Percentiles rank a stretch among this genome's conserved stretches.
These are phyloP conservation scores for Orthosia incerta DNA, from an alignment of 2,888 invertebrate genomes.

Conservation along the genomic window DNA sequence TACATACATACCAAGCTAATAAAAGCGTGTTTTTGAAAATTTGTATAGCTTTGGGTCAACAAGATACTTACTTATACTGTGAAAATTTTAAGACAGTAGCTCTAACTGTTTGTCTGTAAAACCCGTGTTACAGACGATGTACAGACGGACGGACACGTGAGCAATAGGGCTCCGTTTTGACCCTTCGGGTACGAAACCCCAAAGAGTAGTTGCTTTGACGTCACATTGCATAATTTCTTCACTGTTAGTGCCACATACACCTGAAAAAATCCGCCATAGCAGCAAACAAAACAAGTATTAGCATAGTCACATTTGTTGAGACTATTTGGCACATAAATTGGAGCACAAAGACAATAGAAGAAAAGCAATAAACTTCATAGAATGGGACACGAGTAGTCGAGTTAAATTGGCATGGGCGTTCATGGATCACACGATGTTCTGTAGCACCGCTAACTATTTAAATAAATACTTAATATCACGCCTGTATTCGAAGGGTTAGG, in stretches of 20 bases:
- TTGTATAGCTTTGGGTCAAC: too few species aligned
- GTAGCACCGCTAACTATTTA: conserved; percentile 35
- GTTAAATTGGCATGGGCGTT: conserved; percentile 53
- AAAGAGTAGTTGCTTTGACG: not conserved
- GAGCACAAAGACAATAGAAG: conserved; percentile 56
- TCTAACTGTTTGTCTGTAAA: too few species aligned
- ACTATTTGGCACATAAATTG: conserved; percentile 56
- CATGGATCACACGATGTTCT: conserved; percentile 26
- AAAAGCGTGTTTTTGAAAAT: too few species aligned
- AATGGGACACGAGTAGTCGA: conserved; percentile 41
- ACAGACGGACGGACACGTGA: too few species aligned
- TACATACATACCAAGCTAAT: too few species aligned
- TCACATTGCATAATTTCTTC: not conserved
- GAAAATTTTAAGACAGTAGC: too few species aligned
- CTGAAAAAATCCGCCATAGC: not conserved
- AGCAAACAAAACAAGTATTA: conserved; percentile 16
- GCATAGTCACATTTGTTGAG: conserved; percentile 15
- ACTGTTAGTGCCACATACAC: not conserved
- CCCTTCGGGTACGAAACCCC: too few species aligned
- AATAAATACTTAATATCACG: too few species aligned
- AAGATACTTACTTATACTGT: too few species aligned
- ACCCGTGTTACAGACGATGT: too few species aligned
- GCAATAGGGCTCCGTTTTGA: too few species aligned
- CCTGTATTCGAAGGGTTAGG: too few species aligned
- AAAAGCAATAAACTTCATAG: conserved; percentile 58